Percentiles rank a stretch among this genome's conserved stretches.
Conservation (phyloP, 1,140 invertebrate species). For the Maniola jurtina region DNA sequence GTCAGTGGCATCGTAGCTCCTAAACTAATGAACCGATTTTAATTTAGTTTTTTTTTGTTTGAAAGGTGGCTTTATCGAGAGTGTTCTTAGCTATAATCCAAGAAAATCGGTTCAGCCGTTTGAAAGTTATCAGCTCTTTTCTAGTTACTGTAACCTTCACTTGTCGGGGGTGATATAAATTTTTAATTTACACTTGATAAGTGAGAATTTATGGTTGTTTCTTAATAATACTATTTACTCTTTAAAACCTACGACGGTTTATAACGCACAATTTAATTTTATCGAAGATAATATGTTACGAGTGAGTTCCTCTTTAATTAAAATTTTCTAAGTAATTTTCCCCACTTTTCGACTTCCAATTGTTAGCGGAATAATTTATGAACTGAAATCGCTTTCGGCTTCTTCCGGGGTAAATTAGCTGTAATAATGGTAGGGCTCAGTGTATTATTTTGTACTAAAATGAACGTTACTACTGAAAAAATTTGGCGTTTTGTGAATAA, state of each 20-base stretch:
- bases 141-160: too few relatives aligned
- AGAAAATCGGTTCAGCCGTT: too few relatives aligned
- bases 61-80: too few relatives aligned
- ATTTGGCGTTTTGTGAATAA: not conserved
- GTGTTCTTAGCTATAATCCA: too few relatives aligned
- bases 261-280: conserved; percentile 35
- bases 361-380: conserved; percentile 22
- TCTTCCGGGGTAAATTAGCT: conserved; percentile 8
- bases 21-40: too few relatives aligned
- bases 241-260: not conserved
- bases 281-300: conserved; percentile 23
- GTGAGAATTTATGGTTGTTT: too few relatives aligned
- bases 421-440: conserved; percentile 6
- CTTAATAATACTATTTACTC: too few relatives aligned
- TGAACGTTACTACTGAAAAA: not conserved
- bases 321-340: conserved; percentile 42
- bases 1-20: too few relatives aligned
- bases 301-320: conserved; percentile 42
- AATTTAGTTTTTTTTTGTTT: too few relatives aligned
- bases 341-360: conserved; percentile 23
- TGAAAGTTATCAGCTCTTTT: too few relatives aligned
- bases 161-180: too few relatives aligned
- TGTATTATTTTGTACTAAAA: not conserved
- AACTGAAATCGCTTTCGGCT: conserved; percentile 11
- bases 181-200: too few relatives aligned